Percentiles rank a stretch among this genome's conserved stretches.
phyloP scores from a whole-genome alignment of 2,888 invertebrate species.

The Bombylius discolor region DNA sequence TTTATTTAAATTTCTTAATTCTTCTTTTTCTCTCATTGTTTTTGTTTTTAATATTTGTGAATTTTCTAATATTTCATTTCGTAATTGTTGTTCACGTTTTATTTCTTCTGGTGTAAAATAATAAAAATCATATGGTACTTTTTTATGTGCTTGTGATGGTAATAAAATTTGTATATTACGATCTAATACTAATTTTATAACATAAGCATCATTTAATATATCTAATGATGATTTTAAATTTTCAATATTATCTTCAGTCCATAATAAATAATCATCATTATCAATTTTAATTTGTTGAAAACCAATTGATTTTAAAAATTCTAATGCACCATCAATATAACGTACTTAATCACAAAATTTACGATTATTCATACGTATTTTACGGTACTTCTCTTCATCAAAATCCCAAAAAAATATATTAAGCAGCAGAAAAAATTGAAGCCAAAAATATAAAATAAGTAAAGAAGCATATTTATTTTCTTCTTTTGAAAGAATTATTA shows the following conservation, averaged over 20 bases:
- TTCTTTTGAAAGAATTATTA: no score
- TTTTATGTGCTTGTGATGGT: constrained; percentile 57
- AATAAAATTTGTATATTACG: constrained; percentile 72
- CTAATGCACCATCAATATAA: constrained; percentile 64
- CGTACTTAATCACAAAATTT: constrained; percentile 69
- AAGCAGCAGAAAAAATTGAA: no score
- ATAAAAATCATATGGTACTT: constrained; percentile 71
- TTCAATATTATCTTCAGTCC: constrained; percentile 45
- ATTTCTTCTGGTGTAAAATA: constrained; percentile 68
- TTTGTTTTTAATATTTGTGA: constrained; percentile 79
- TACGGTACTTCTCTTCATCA: constrained; percentile 79
- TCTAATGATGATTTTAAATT: constrained; percentile 53
- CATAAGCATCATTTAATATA: constrained; percentile 63
- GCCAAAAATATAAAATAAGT: no score
- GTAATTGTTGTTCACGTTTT: constrained; percentile 63
- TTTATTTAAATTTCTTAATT: constrained; percentile 61
- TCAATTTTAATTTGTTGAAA: constrained; percentile 52
- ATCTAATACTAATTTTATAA: constrained; percentile 71
- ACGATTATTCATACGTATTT: constrained; percentile 73
- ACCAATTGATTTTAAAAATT: constrained; percentile 72
- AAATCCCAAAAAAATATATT: no score
- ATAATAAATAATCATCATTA: constrained; percentile 55
- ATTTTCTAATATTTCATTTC: constrained; percentile 63
- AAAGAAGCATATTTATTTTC: no score
- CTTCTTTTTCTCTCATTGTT: constrained; percentile 89